phyloP scores from a whole-genome alignment of 2,888 invertebrate genomes.

The Lepeophtheirus nordmannii region DNA sequence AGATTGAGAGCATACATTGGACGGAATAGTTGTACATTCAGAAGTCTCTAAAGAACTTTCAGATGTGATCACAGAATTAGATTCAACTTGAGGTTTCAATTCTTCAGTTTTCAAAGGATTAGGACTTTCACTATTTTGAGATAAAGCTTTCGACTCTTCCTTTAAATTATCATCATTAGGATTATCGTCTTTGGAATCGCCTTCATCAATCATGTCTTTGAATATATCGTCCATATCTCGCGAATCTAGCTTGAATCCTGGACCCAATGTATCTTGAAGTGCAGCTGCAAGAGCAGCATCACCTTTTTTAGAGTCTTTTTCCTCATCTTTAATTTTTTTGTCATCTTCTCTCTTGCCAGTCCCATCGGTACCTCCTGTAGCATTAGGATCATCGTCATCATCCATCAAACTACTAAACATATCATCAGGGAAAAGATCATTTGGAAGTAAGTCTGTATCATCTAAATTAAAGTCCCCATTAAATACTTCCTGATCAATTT shows the following conservation, averaged over 20 bases:
- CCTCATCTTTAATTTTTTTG: conserved; percentile 35
- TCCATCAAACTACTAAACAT: conserved; percentile 30
- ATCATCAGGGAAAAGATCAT: conserved; percentile 26
- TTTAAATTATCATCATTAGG: not conserved
- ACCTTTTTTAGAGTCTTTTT: conserved; percentile 46
- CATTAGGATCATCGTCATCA: conserved; percentile 32
- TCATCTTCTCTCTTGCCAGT: conserved; percentile 32
- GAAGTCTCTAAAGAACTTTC: not conserved
- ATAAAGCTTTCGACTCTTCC: not conserved
- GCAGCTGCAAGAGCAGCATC: conserved; percentile 33
- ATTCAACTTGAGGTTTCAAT: conserved; percentile 1
- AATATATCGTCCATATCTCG: conserved; percentile 83
- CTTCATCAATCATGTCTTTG: conserved; percentile 55
- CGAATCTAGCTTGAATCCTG: conserved; percentile 58
- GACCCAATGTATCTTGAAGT: conserved; percentile 46
- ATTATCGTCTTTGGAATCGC: not conserved
- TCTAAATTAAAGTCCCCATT: conserved; percentile 22
- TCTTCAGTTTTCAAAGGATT: not conserved
- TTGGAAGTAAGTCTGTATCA: conserved; percentile 28
- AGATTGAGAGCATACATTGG: not conserved
- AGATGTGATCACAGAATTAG: not conserved
- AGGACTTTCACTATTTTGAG: too few relatives aligned
- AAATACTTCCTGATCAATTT: not conserved
- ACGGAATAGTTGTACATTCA: not conserved
- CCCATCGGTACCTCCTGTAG: conserved; percentile 46